Percentiles rank a stretch among this genome's conserved stretches.
These are phyloP conservation scores for Malachius bipustulatus DNA, from an alignment of 2,888 invertebrate genomes.

Conservation along the genomic window DNA sequence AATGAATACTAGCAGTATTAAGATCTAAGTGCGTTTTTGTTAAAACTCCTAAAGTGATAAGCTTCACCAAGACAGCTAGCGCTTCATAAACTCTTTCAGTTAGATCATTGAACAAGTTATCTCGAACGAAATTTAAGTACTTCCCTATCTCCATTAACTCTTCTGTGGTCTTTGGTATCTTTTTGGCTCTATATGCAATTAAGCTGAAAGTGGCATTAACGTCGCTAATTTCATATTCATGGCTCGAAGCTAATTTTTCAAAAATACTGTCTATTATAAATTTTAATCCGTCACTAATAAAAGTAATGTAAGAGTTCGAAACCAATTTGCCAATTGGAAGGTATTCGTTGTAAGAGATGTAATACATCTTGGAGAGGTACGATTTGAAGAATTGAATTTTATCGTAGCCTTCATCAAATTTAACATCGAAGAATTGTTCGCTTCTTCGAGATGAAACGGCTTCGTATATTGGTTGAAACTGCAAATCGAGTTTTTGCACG, in stretches of 20 bases:
- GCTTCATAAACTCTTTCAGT: constrained; percentile 55
- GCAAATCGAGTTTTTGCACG: constrained; percentile 38
- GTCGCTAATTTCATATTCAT: constrained; percentile 51
- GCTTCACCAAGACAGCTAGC: constrained; percentile 49
- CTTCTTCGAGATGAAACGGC: constrained; percentile 20
- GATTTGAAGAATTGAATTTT: constrained; percentile 48
- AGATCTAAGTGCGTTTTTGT: constrained; percentile 59
- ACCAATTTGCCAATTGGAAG: constrained; percentile 39
- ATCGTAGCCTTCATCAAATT: constrained; percentile 47
- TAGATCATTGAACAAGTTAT: constrained; percentile 53
- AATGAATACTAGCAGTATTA: constrained; percentile 68
- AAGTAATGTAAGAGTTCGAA: constrained; percentile 24
- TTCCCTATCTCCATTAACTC: constrained; percentile 67
- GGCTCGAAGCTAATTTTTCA: constrained; percentile 47
- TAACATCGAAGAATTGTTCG: constrained; percentile 33
- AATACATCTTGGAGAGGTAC: constrained; percentile 46
- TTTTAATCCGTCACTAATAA: constrained; percentile 44
- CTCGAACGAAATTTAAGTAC: constrained; percentile 66
- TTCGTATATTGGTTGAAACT: constrained; percentile 44
- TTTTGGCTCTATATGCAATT: constrained; percentile 53
- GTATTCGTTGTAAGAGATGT: constrained; percentile 51
- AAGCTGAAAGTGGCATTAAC: constrained; percentile 60
- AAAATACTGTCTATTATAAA: constrained; percentile 48
- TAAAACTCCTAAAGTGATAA: constrained; percentile 66
- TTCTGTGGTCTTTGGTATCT: constrained; percentile 63